Percentiles rank a stretch among this genome's conserved stretches.
Conservation (phyloP, 2,888 invertebrate genomes). For the Thysanoteuthis rhombus region DNA sequence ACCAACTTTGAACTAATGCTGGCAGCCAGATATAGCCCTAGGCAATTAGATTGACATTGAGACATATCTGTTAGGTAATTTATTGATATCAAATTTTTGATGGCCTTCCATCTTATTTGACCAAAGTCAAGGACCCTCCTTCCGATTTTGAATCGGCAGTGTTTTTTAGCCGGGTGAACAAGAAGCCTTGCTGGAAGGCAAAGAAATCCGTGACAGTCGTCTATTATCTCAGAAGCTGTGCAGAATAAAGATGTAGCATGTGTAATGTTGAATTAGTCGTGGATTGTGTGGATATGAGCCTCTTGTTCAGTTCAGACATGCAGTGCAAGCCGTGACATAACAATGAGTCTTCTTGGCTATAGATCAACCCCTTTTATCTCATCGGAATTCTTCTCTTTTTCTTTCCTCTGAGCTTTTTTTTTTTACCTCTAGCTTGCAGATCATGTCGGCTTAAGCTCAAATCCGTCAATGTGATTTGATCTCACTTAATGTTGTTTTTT, state of each 20-base stretch:
- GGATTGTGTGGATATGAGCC: background rate
- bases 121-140: too few species aligned
- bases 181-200: background rate
- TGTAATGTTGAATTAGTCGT: background rate
- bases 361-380: background rate
- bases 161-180: too few species aligned
- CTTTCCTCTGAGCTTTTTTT: background rate
- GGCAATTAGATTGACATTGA: too few species aligned
- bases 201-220: background rate
- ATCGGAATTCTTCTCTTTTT: background rate
- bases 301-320: background rate
- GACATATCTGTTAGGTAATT: too few species aligned
- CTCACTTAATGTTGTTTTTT: background rate
- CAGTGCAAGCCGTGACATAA: background rate
- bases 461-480: constrained; percentile 12
- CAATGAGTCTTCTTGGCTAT: background rate
- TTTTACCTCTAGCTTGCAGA: background rate
- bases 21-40: too few species aligned
- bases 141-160: too few species aligned
- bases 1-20: too few species aligned
- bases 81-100: too few species aligned
- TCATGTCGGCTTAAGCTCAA: background rate
- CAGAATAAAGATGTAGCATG: background rate
- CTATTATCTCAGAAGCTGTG: background rate
- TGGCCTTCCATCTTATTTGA: too few species aligned